phyloP scores from a whole-genome alignment of 2,113 vertebrate genomes.

The Myotis brandtii region DNA sequence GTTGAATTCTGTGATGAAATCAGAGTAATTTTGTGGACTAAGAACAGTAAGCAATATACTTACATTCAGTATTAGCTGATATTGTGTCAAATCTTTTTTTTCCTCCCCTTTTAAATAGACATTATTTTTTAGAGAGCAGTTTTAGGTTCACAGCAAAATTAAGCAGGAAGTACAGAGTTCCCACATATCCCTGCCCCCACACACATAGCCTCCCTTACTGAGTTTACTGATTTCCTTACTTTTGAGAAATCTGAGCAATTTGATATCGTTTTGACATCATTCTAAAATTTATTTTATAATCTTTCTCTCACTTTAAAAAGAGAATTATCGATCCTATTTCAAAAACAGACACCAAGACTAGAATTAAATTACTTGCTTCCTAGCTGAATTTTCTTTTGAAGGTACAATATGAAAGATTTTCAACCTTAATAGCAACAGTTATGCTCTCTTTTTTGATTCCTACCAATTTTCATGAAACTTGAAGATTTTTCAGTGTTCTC shows the following conservation, averaged over 20 bases:
- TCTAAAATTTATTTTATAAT: constrained; percentile 29
- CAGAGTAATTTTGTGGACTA: background rate
- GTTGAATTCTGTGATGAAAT: background rate
- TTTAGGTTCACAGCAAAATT: constrained; percentile 40
- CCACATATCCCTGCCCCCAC: background rate
- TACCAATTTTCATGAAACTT: background rate
- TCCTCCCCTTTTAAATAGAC: background rate
- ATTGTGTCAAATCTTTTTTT: background rate
- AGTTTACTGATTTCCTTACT: constrained; percentile 3
- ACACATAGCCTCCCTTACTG: background rate
- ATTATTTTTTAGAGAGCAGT: background rate
- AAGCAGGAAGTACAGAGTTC: background rate
- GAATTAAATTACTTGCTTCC: constrained; percentile 14
- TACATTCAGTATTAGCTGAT: background rate
- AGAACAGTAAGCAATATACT: background rate
- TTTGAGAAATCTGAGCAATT: constrained; percentile 23
- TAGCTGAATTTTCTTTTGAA: background rate
- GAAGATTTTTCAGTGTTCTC: background rate
- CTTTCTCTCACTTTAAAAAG: background rate
- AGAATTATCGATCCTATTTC: constrained; percentile 11
- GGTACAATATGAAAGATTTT: background rate
- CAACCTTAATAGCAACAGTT: background rate
- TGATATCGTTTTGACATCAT: constrained; percentile 6
- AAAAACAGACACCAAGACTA: background rate
- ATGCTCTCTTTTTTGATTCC: background rate